phyloP scores from a whole-genome alignment of 2,113 vertebrate genomes.

The human (Homo sapiens) region GRCh38 chr2:97795501-97796000 shows the following conservation, averaged over 20 bases:
- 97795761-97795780: not conserved
- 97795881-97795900: not conserved
- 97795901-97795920: not conserved
- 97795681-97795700: not conserved
- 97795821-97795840: not conserved
- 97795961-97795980: not conserved
- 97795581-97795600: not conserved
- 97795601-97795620: not conserved
- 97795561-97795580: not conserved
- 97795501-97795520: not conserved
- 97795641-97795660: not conserved
- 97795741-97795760: not conserved
- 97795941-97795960: conserved; percentile 40
- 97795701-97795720: not conserved
- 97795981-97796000: conserved; percentile 26
- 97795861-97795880: not conserved
- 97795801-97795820: not conserved
- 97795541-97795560: not conserved
- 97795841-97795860: not conserved
- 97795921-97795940: conserved; percentile 21
- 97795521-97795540: not conserved
- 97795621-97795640: not conserved
- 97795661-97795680: not conserved
- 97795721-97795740: not conserved
- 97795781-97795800: not conserved